Evolutionary conservation across 2,113 vertebrate genomes (phyloP), one percentile per base, ranked within the genome.

Genomic region (Meles meles): DNA sequence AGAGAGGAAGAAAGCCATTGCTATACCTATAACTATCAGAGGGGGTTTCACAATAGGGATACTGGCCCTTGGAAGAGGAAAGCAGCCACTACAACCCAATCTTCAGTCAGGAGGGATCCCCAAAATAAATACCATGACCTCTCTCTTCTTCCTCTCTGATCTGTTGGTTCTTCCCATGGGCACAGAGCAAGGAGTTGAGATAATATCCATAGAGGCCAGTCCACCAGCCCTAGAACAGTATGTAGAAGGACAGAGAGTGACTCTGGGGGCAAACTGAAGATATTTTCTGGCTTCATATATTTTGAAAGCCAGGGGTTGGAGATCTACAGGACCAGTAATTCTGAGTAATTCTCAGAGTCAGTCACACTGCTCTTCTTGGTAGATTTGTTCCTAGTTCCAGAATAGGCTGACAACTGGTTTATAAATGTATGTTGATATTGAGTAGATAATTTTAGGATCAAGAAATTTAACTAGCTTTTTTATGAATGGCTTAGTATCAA

Each of bases 181-280:
- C 72, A 80, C 10, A 31, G 2, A 15, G 13, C 37, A 67, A 83
- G 65, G 15, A 59, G 12, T 63, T 9, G 23, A 57, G 7, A 21
- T 29, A 37, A 25, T 79, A 18, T 52, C 10, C 5, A 3, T 10
- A 76, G 7, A 57, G 42, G 7, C 47, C 39, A 88, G 81, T 13
- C 1, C 80, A 14, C 14, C 3, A 6, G 29, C 23, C 14, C 8
- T 31, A 87, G n/a, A 49, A n/a, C 7, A 72, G 21, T 11, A 37
- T 31, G 3, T 10, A 14, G 42, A 49, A 76, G 7, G 11, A 10
- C 0, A 12, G n/a, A 52, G 29, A 2, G 3, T 12, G 15, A 7
- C 7, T 14, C 29, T 7, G 11, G 31, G 72, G 0, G 12, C 61
- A 34, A 59, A 31, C 3, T 6, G 18, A 21, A 82, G 4, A 27